These are phyloP conservation scores for Nylanderia fulva DNA, from an alignment of 1,140 invertebrate genomes.

Conservation along the genomic window DNA sequence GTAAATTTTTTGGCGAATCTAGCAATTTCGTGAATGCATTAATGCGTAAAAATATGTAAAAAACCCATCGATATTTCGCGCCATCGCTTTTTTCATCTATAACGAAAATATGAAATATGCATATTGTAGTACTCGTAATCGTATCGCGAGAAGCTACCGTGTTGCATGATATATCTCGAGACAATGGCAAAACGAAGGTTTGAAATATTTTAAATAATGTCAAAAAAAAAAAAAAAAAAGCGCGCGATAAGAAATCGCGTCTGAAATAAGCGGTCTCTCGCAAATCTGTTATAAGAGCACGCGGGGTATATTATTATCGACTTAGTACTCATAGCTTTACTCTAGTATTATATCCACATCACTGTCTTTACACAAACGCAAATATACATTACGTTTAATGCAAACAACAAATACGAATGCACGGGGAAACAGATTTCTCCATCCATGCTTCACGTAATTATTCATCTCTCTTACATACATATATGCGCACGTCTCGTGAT, in stretches of 20 bases:
- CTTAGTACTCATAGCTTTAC: slow-evolving; percentile 39
- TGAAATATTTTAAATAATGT: slow-evolving; percentile 33
- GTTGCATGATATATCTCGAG: neutral
- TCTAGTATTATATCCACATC: slow-evolving; percentile 51
- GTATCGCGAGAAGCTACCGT: neutral
- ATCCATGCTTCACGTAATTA: slow-evolving; percentile 15
- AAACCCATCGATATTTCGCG: neutral
- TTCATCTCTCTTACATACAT: slow-evolving; percentile 4
- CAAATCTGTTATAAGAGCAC: slow-evolving; percentile 46
- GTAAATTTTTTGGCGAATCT: slow-evolving; percentile 29
- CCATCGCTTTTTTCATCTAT: neutral
- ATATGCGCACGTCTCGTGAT: neutral
- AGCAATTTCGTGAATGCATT: slow-evolving; percentile 27
- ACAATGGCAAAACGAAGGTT: neutral
- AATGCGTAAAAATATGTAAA: slow-evolving; percentile 10
- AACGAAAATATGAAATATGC: slow-evolving; percentile 1
- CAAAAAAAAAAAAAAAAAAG: neutral
- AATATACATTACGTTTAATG: slow-evolving; percentile 25
- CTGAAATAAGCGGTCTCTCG: slow-evolving; percentile 20
- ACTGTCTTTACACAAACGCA: slow-evolving; percentile 42
- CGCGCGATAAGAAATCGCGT: neutral
- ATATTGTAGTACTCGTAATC: slow-evolving; percentile 11
- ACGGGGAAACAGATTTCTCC: slow-evolving; percentile 27
- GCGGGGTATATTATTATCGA: slow-evolving; percentile 51
- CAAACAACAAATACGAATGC: slow-evolving; percentile 43